Evolutionary conservation across 2,113 vertebrate species (phyloP).

Genomic region (Sylvietta virens): DNA sequence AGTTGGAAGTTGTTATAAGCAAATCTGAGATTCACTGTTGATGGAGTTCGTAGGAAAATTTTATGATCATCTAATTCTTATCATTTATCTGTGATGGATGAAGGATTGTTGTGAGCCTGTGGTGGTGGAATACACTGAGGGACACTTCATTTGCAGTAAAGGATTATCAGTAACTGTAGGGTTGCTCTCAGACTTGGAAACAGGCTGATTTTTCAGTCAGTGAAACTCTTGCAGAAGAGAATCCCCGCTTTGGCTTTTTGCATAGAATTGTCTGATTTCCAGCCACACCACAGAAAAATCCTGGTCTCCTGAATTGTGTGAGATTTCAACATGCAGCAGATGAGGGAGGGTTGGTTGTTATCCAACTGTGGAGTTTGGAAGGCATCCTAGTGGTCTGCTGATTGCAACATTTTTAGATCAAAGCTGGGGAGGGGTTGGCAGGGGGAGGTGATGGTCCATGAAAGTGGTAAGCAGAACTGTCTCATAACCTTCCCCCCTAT

Average conservation of each 20-base stretch:
- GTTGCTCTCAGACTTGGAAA: not conserved
- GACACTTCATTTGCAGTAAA: not conserved
- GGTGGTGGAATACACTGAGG: not conserved
- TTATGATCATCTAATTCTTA: not conserved
- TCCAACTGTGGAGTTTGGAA: constrained; percentile 33
- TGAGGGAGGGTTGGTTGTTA: not conserved
- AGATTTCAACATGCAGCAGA: not conserved
- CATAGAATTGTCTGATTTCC: not conserved
- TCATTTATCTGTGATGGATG: not conserved
- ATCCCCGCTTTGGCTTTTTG: not conserved
- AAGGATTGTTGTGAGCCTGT: not conserved
- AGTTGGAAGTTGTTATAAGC: not conserved
- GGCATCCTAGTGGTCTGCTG: constrained; percentile 18
- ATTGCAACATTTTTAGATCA: constrained; percentile 27
- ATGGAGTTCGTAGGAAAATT: not conserved
- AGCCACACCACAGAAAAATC: not conserved
- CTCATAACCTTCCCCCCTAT: not conserved
- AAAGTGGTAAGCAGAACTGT: constrained; percentile 6
- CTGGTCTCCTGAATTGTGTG: not conserved
- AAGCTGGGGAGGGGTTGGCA: constrained; percentile 37
- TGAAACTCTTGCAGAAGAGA: not conserved
- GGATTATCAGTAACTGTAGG: not conserved
- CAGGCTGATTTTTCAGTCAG: not conserved
- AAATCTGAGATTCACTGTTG: not conserved
- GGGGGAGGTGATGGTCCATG: constrained; percentile 39